Conservation (phyloP, 2,113 vertebrate species). For the Nycticebus coucang region DNA sequence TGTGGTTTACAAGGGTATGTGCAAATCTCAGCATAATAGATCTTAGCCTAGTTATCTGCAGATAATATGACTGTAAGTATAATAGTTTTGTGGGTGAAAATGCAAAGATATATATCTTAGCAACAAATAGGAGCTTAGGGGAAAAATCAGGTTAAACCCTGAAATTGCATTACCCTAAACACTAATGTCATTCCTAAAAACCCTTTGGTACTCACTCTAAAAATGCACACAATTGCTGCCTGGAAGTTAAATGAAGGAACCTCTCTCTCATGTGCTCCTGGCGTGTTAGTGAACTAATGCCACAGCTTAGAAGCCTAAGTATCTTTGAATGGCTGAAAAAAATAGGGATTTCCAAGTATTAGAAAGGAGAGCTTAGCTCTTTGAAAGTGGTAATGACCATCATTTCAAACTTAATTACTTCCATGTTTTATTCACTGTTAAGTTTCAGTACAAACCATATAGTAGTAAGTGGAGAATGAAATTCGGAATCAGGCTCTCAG, state of each 20-base stretch:
- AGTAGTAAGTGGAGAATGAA: constrained; percentile 48
- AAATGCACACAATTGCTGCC: background rate
- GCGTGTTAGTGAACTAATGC: background rate
- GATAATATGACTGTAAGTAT: constrained; percentile 19
- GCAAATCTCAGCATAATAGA: constrained; percentile 44
- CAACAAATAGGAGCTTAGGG: background rate
- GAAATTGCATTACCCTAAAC: background rate
- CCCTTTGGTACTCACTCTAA: background rate
- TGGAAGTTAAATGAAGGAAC: constrained; percentile 3
- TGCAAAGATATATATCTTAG: constrained; percentile 37
- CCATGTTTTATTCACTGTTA: constrained; percentile 21
- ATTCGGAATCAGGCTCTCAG: constrained; percentile 26
- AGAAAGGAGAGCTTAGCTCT: constrained; percentile 12
- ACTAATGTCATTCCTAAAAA: constrained; percentile 36
- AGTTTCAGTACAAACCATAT: constrained; percentile 5
- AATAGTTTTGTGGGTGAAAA: constrained; percentile 41
- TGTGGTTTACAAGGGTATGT: constrained; percentile 38
- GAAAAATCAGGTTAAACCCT: background rate
- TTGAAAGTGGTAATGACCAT: constrained; percentile 1
- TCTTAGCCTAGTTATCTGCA: background rate
- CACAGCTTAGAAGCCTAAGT: background rate
- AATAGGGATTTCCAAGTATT: constrained; percentile 37
- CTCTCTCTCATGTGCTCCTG: constrained; percentile 2
- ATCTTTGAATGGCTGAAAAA: constrained; percentile 17
- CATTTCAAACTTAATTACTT: constrained; percentile 49